Evolutionary conservation across 2,113 vertebrate genomes (phyloP).

Genomic region (Sterna hirundo): DNA sequence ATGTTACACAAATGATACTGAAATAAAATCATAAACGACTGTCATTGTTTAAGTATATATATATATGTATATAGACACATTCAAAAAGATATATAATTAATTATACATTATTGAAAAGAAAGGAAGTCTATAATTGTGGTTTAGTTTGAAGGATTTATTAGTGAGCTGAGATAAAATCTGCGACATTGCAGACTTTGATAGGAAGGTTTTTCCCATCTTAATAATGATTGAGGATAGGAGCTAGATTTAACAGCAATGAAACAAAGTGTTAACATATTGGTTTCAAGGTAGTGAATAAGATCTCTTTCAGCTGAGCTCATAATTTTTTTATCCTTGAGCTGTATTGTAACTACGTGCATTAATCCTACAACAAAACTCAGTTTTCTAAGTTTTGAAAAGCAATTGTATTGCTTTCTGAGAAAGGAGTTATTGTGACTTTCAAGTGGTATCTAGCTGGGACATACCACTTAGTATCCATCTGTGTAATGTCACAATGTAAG

Average conservation of each 20-base stretch:
- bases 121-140: background rate
- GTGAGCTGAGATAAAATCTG: background rate
- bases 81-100: background rate
- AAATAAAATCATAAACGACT: background rate
- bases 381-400: background rate
- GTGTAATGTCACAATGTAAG: background rate
- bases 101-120: background rate
- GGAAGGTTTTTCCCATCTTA: background rate
- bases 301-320: background rate
- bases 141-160: background rate
- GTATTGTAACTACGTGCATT: background rate
- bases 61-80: background rate
- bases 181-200: background rate
- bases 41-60: accelerated
- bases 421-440: background rate
- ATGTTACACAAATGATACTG: background rate
- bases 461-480: background rate
- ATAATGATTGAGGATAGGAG: background rate
- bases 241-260: background rate
- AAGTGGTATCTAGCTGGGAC: background rate
- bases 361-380: background rate
- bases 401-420: background rate
- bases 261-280: background rate
- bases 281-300: background rate
- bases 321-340: background rate